Evolutionary conservation across 2,888 invertebrate genomes (phyloP).

Genomic region (Sarcophaga carnaria): DNA sequence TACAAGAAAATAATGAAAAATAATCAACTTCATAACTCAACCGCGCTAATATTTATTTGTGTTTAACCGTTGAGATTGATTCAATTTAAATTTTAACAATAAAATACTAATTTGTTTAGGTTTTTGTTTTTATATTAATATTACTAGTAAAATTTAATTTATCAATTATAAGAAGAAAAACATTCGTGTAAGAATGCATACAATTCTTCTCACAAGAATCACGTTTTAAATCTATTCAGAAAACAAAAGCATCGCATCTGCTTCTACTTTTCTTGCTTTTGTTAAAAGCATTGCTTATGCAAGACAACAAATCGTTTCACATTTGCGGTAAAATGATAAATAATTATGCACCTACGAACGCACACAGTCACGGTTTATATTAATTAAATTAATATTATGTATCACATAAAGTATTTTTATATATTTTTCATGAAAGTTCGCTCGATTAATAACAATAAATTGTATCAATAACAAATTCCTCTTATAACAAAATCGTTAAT

Average conservation of each 20-base stretch:
- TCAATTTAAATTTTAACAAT: slow-evolving; percentile 25
- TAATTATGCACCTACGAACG: not conserved
- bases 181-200: slow-evolving; percentile 31
- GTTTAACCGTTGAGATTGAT: not conserved
- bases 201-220: slow-evolving; percentile 35
- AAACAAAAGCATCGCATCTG: not conserved
- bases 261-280: too few species aligned
- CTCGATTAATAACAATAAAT: too few species aligned
- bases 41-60: not conserved
- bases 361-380: not conserved
- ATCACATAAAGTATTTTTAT: too few species aligned
- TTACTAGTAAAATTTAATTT: slow-evolving; percentile 17
- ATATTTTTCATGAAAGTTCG: too few species aligned
- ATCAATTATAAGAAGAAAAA: slow-evolving; percentile 14
- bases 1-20: not conserved
- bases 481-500: too few species aligned
- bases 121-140: slow-evolving; percentile 52
- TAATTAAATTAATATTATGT: too few species aligned
- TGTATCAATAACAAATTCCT: too few species aligned
- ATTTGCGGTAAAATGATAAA: too few species aligned
- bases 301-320: too few species aligned
- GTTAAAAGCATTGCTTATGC: too few species aligned
- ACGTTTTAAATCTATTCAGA: slow-evolving; percentile 54
- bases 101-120: not conserved
- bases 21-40: slow-evolving; percentile 34